Evolutionary conservation across 2,797 vertebrate genomes (phyloP).

Genomic region (Phalloptychus januarius): DNA sequence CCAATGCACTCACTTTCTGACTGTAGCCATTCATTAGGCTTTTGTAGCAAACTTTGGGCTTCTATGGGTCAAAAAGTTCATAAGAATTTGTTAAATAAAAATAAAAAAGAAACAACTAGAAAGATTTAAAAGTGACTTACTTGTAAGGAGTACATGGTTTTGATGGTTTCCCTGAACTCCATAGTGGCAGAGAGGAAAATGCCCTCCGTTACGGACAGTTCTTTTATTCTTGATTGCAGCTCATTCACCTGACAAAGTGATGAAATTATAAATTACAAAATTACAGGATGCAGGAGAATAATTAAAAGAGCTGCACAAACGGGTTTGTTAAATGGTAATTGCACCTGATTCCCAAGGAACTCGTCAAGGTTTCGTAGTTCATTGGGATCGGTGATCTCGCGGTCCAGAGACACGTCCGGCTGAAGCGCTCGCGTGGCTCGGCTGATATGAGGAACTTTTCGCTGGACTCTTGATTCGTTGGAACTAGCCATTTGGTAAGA

Average conservation of each 20-base stretch:
- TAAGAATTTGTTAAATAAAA: neutral
- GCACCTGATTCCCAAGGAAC: constrained; percentile 93
- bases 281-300: neutral
- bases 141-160: constrained; percentile 91
- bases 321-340: neutral
- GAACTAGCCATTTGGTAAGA: constrained; percentile 38
- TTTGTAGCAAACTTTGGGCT: constrained; percentile 87
- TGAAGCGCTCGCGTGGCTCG: constrained; percentile 83
- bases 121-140: constrained; percentile 77
- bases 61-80: constrained; percentile 58
- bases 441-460: constrained; percentile 85
- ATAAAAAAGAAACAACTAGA: neutral
- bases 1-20: constrained; percentile 85
- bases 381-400: constrained; percentile 87
- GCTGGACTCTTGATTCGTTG: constrained; percentile 27
- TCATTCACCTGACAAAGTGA: constrained; percentile 86
- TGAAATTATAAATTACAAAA: neutral
- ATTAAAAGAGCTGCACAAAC: neutral
- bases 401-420: constrained; percentile 83
- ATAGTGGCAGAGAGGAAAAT: constrained; percentile 91
- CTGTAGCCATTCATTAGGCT: constrained; percentile 92
- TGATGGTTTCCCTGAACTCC: constrained; percentile 91
- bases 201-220: constrained; percentile 87
- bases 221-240: constrained; percentile 77
- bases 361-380: constrained; percentile 94